Base-by-base conservation (phyloP, 2,888 invertebrate genomes). In the Drosophila melanosoma region DNA sequence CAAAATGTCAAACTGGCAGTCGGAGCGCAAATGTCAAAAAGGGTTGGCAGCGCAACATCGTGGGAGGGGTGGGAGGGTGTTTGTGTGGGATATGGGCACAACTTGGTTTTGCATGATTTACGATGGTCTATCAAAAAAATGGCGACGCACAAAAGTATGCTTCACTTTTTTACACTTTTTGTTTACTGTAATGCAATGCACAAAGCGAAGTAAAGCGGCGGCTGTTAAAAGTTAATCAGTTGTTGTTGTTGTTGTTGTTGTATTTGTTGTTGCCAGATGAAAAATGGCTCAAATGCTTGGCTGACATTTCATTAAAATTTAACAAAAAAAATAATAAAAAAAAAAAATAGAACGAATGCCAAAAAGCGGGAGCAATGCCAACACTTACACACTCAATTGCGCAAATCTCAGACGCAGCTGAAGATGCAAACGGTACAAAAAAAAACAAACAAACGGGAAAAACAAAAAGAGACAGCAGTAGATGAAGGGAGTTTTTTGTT, bases 311-410 rank as follows among this genome's bases (percentile, higher is more conserved):
- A 85, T 85, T 90, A 85, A 90, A 90, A 88, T 45, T 45, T 69
- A 54, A 38, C 58, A 57, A 53, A 56, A 35, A 23, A 35, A 49
- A 66, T 26, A 26, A 26, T 5, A 0, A 38, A 58, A 57, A 49
- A 59, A 35, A 23, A 29, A 51, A 66, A 38, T 20, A 20, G 38
- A 7, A 59, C 76, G 59, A 77, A 72, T 78, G 52, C 63, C 82
- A 35, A 33, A 6, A n/a, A 11, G 15, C 33, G 23, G 29, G 35
- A 35, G 66, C 74, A 58, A 61, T 69, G 67, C 72, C 80, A 80
- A 74, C 86, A 90, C 82, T 89, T 90, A 84, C 85, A 90, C 90
- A 89, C 74, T 84, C 90, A 87, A 87, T 87, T 87, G 90, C 90
- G 77, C 83, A 87, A 89, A 87, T 90, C 90, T 77, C 69, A 71